phyloP scores from a whole-genome alignment of 2,113 vertebrate genomes.

The Alouatta palliata region DNA sequence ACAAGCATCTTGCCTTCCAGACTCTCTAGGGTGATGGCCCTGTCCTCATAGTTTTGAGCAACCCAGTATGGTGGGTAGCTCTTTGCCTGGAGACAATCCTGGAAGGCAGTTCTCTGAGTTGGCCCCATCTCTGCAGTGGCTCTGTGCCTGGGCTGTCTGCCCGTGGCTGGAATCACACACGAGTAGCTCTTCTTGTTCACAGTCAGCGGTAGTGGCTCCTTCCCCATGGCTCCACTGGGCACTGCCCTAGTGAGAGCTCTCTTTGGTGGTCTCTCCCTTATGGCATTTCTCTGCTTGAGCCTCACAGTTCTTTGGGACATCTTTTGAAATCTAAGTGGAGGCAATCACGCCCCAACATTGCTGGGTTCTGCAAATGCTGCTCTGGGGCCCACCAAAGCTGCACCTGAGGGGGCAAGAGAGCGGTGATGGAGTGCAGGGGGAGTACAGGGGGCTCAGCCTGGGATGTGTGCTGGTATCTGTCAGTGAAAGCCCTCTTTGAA shows the following conservation, averaged over 20 bases:
- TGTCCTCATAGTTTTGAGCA: neutral
- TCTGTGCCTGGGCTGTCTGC: neutral
- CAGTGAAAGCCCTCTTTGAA: neutral
- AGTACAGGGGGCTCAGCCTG: no score
- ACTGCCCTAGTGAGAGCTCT: neutral
- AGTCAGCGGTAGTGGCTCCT: neutral
- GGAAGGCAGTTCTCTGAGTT: neutral
- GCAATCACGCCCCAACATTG: neutral
- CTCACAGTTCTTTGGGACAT: neutral
- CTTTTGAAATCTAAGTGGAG: neutral
- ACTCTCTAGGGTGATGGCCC: neutral
- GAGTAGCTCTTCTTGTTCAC: no score
- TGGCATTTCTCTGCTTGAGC: neutral
- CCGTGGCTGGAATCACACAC: neutral
- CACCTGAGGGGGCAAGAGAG: neutral
- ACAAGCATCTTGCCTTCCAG: neutral
- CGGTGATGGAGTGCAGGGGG: neutral
- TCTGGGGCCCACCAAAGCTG: neutral
- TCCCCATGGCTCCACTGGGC: neutral
- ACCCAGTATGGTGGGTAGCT: no score
- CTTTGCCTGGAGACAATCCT: neutral
- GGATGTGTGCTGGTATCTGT: fast-evolving
- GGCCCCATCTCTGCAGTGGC: no score
- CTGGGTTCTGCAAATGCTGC: no score
- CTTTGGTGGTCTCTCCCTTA: neutral